phyloP scores from a whole-genome alignment of 2,888 invertebrate genomes.

The Bellardia pandia region DNA sequence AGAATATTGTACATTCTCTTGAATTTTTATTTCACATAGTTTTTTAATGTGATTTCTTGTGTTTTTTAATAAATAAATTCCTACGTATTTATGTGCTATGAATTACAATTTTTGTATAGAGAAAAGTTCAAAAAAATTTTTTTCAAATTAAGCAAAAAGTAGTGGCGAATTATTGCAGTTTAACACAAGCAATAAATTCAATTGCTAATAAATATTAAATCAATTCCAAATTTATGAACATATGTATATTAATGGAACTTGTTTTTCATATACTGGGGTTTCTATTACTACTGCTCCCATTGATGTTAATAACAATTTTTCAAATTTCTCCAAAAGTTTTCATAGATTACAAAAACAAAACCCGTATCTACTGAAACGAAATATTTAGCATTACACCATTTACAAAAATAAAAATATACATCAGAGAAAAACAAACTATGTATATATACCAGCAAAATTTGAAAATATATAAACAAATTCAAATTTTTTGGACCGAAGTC shows the following conservation, averaged over 20 bases:
- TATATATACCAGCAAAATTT: too few species aligned
- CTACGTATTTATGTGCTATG: too few species aligned
- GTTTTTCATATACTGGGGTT: background rate
- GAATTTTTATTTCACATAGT: constrained; percentile 13
- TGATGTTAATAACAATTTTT: background rate
- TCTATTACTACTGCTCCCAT: background rate
- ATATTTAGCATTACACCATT: background rate
- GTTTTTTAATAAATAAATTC: background rate
- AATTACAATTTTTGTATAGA: too few species aligned
- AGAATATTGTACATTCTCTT: background rate
- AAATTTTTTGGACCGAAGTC: background rate
- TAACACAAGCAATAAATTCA: background rate
- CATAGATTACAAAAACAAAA: background rate
- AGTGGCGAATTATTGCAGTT: background rate
- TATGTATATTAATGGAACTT: background rate
- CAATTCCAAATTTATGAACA: background rate
- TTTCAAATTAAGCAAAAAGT: too few species aligned
- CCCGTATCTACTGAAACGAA: background rate
- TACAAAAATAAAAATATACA: background rate
- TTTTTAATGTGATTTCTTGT: background rate
- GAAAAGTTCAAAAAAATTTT: too few species aligned
- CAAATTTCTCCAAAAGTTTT: background rate
- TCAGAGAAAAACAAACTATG: background rate
- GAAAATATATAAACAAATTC: too few species aligned
- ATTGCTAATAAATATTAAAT: background rate